Conservation (phyloP, 2,888 invertebrate species). For the Lithodes maja region DNA sequence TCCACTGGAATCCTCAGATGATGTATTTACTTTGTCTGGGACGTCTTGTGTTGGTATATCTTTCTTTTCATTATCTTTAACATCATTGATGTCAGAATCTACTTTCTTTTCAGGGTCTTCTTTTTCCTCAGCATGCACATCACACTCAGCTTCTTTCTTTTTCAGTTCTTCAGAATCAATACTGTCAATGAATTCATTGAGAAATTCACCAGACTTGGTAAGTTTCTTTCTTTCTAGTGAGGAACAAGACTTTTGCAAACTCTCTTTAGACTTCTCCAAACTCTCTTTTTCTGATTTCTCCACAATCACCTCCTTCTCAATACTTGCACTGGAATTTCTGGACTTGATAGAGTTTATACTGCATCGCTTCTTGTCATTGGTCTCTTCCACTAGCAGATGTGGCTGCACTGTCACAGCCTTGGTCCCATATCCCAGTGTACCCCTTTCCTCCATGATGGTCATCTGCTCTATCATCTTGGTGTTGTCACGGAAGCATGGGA, state of each 20-base stretch:
- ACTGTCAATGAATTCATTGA: conserved; percentile 52
- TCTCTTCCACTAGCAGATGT: conserved; percentile 34
- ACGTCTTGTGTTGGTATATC: not conserved
- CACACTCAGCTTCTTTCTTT: conserved; percentile 47
- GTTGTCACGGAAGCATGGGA: conserved; percentile 44
- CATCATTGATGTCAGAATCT: not conserved
- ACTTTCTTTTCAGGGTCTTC: not conserved
- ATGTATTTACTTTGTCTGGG: not conserved
- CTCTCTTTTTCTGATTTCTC: conserved; percentile 47
- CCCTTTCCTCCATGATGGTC: conserved; percentile 15
- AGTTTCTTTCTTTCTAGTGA: conserved; percentile 45
- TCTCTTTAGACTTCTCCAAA: conserved; percentile 43
- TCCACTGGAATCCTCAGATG: not conserved
- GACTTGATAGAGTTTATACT: conserved; percentile 45
- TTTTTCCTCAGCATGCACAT: conserved; percentile 52
- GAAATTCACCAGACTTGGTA: conserved; percentile 54
- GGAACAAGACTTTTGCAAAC: conserved; percentile 23
- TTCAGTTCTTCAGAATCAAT: conserved; percentile 26
- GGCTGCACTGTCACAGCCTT: conserved; percentile 31
- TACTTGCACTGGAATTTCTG: conserved; percentile 39
- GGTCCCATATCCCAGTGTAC: conserved; percentile 25
- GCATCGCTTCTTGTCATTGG: conserved; percentile 8
- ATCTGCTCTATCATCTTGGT: not conserved
- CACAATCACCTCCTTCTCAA: conserved; percentile 29
- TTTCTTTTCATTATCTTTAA: not conserved